Conservation (phyloP, 2,113 vertebrate species). For the Chloroceryle aenea region DNA sequence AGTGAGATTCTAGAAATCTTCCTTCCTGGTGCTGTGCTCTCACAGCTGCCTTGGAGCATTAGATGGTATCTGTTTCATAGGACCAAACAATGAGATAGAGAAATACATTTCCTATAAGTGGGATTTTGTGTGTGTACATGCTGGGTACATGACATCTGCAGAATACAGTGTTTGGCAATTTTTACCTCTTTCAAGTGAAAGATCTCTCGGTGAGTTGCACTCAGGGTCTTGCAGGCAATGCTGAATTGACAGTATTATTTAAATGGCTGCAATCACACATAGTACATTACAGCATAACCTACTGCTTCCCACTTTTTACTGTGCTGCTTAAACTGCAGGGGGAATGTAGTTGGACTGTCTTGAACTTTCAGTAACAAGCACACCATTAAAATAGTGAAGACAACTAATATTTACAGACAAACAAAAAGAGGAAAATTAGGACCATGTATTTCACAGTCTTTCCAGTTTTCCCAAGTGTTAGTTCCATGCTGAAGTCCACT, state of each 20-base stretch:
- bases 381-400: fast-evolving
- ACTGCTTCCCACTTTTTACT: not conserved
- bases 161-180: not conserved
- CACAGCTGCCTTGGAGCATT: not conserved
- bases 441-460: not conserved
- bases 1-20: not conserved
- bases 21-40: not conserved
- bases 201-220: not conserved
- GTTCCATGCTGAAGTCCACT: not conserved
- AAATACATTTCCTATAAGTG: not conserved
- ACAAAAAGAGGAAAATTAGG: not conserved
- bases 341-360: not conserved
- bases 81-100: not conserved
- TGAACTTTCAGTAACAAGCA: fast-evolving
- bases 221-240: not conserved
- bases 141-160: not conserved
- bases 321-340: not conserved
- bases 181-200: not conserved
- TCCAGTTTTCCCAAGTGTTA: not conserved
- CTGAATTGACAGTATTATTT: not conserved
- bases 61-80: not conserved
- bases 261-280: not conserved
- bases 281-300: not conserved
- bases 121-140: not conserved
- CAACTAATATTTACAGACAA: not conserved